Conservation (phyloP, 2,888 invertebrate genomes). For the Oscheius sp. region DNA sequence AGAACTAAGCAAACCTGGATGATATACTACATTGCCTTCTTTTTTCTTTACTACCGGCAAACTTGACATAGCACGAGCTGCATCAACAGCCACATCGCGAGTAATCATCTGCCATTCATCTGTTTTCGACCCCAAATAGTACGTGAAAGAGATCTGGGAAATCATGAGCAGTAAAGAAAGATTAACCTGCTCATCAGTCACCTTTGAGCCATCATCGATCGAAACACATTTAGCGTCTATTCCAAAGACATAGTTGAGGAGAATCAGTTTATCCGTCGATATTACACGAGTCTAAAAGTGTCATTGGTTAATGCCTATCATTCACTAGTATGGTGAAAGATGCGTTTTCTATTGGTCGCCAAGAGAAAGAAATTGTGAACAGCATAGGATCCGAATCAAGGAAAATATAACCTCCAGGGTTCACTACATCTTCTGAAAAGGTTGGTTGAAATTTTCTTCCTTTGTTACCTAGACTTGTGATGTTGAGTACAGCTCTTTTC, state of each 20-base stretch:
- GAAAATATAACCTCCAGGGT: conserved; percentile 52
- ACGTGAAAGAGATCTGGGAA: conserved; percentile 49
- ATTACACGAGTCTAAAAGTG: conserved; percentile 34
- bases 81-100: conserved; percentile 59
- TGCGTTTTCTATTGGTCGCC: conserved; percentile 48
- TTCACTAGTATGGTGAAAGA: conserved; percentile 53
- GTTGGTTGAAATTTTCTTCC: background rate
- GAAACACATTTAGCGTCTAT: conserved; percentile 29
- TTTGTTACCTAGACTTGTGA: conserved; percentile 41
- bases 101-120: conserved; percentile 47
- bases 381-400: conserved; percentile 44
- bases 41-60: conserved; percentile 33
- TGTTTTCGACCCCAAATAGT: conserved; percentile 39
- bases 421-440: conserved; percentile 42
- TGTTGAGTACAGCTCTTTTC: conserved; percentile 42
- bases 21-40: conserved; percentile 45
- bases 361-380: conserved; percentile 47
- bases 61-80: conserved; percentile 53
- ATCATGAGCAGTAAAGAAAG: background rate
- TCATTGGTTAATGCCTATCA: background rate
- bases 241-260: conserved; percentile 52
- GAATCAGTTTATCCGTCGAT: conserved; percentile 41
- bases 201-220: conserved; percentile 6
- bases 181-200: conserved; percentile 8
- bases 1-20: conserved; percentile 28